Base-by-base conservation (phyloP, 2,888 invertebrate species). In the Diabrotica balteata region DNA sequence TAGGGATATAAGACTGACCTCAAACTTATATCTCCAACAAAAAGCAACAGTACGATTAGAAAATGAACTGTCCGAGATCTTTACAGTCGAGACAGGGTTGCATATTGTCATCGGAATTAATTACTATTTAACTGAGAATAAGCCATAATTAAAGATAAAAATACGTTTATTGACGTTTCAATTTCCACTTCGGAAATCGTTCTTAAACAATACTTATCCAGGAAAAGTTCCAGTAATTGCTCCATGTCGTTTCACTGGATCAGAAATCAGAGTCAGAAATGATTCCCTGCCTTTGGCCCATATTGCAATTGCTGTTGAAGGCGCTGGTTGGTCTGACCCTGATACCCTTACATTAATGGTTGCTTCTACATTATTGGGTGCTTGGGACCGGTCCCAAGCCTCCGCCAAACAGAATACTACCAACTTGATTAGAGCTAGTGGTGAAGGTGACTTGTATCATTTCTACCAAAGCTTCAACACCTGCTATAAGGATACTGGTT, bases 401-500 rank as follows among this genome's bases (percentile, higher is more conserved):
- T 95, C 95, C 75, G 98, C 97, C 49, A 90, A 90, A 68, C 95
- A 95, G 84, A 94, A 96, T 77, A 95, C 97, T 8, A 96, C 95
- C 9, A 89, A 86, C 75, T 87, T 98, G 72, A 97, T 97, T 0
- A 89, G 91, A 76, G 90, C 89, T 43, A 90, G 93, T 54, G 91
- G 93, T 32, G 87, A 89, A 73, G 89, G 87, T 68, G 88, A 91
- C 71, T 87, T 96, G n/a, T 94, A 94, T 80, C 97, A 98, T 84
- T 96, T 95, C 81, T 98, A 95, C 88, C 97, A 98, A 85, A 95
- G 97, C 52, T 99, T 99, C 86, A 98, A 98, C 86, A 99, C 99
- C 0, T 98, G 97, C 86, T 99, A 99, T 87, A 97, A 97, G 81
- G 99, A 99, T 81, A 99, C 99, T 43, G 99, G 99, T 44, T 88